Conservation (phyloP, 2,113 vertebrate species). For the Oplegnathus fasciatus region DNA sequence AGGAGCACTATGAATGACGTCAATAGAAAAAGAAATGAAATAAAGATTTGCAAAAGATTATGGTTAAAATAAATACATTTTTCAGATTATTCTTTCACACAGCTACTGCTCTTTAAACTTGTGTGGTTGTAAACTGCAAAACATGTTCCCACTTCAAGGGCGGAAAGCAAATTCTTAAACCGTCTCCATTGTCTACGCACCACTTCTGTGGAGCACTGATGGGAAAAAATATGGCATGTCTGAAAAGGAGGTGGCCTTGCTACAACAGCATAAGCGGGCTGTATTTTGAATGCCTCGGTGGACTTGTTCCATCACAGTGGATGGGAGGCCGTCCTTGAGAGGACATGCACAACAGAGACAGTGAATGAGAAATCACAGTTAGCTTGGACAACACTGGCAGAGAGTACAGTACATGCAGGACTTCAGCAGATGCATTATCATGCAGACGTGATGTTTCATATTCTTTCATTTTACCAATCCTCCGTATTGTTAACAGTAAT, state of each 20-base stretch:
- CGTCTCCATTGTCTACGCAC: slow-evolving; percentile 7
- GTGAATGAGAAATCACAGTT: slow-evolving; percentile 44
- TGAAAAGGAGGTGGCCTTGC: slow-evolving; percentile 71
- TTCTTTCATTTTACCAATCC: neutral
- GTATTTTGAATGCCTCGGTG: slow-evolving; percentile 53
- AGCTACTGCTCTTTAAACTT: neutral
- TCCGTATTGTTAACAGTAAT: neutral
- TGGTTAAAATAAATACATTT: slow-evolving; percentile 11
- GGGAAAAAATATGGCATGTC: slow-evolving; percentile 23
- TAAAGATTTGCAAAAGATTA: neutral
- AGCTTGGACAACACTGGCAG: neutral
- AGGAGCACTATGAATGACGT: slow-evolving; percentile 28
- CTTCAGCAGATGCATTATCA: neutral
- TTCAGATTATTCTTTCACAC: neutral
- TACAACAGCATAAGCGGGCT: slow-evolving; percentile 25
- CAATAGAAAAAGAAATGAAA: slow-evolving; percentile 10
- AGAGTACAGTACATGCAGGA: slow-evolving; percentile 1
- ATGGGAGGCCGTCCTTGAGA: slow-evolving; percentile 54
- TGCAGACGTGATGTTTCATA: neutral
- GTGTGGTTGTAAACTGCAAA: slow-evolving; percentile 25
- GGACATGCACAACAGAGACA: slow-evolving; percentile 35
- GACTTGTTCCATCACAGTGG: slow-evolving; percentile 50
- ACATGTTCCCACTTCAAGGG: slow-evolving; percentile 47
- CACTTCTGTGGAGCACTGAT: slow-evolving; percentile 22
- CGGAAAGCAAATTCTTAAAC: slow-evolving; percentile 48